Percentiles rank a stretch among this genome's conserved stretches.
Evolutionary conservation across 2,888 invertebrate genomes (phyloP).

Genomic region (Dendrolimus houi): DNA sequence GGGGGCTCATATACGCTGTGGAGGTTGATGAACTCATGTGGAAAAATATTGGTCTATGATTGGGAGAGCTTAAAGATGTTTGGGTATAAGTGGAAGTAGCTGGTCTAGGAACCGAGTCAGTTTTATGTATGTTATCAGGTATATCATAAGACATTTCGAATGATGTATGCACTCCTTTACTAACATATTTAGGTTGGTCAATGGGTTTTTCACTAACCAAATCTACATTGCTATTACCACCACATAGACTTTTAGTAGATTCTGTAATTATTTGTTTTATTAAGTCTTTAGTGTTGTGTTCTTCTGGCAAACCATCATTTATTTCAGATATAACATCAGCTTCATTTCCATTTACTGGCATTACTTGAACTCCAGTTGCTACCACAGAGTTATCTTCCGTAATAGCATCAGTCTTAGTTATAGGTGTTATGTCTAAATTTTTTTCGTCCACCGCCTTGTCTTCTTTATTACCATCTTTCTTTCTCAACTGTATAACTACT

Average conservation of each 20-base stretch:
- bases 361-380: background rate
- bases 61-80: conserved; percentile 45
- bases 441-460: conserved; percentile 12
- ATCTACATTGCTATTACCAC: conserved; percentile 4
- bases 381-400: conserved; percentile 4
- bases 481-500: conserved; percentile 60
- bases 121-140: conserved; percentile 20
- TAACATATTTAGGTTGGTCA: conserved; percentile 16
- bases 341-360: background rate
- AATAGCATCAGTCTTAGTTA: conserved; percentile 4
- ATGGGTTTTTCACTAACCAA: conserved; percentile 2
- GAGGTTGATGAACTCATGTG: conserved; percentile 71
- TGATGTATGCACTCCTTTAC: conserved; percentile 32
- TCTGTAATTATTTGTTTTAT: conserved; percentile 2
- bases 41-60: conserved; percentile 40
- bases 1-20: conserved; percentile 70
- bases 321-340: background rate
- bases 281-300: no score
- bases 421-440: conserved; percentile 6
- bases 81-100: conserved; percentile 58
- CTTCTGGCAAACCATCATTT: background rate
- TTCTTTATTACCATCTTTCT: conserved; percentile 34
- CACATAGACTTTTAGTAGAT: background rate
- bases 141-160: conserved; percentile 25
- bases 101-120: conserved; percentile 24